phyloP scores from a whole-genome alignment of 2,113 vertebrate species.

The Siphamia tubifer region DNA sequence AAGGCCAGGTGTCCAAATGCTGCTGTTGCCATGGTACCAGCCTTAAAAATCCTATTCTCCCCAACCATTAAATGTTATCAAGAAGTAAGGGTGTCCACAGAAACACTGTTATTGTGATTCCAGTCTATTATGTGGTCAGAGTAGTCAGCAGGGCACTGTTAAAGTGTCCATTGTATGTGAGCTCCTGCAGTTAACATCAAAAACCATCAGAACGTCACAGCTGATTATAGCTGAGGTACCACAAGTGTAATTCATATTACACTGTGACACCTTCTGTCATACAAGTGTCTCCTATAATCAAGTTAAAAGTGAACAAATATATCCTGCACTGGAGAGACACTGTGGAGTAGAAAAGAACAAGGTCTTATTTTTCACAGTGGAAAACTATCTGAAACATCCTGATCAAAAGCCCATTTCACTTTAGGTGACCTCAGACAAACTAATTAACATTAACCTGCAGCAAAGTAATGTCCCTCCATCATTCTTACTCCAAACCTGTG shows the following conservation, averaged over 20 bases:
- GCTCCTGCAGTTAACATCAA: not conserved
- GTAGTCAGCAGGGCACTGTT: not conserved
- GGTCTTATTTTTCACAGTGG: not conserved
- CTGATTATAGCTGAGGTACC: slow-evolving; percentile 13
- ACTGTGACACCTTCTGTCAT: slow-evolving; percentile 1
- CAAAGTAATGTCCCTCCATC: slow-evolving; percentile 15
- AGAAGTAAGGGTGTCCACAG: slow-evolving; percentile 4
- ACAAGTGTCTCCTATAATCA: slow-evolving; percentile 14
- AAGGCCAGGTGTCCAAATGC: slow-evolving; percentile 25
- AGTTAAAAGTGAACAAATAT: not conserved
- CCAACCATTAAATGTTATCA: not conserved
- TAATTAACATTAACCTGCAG: not conserved
- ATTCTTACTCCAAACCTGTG: not conserved
- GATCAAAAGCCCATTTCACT: slow-evolving; percentile 14
- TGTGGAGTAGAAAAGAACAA: not conserved
- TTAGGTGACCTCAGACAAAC: not conserved
- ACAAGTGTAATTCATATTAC: not conserved
- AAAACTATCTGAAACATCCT: not conserved
- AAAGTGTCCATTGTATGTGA: not conserved
- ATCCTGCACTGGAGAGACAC: not conserved
- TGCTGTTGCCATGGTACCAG: slow-evolving; percentile 52
- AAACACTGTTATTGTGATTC: not conserved
- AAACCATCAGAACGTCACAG: slow-evolving; percentile 1
- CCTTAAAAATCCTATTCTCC: slow-evolving; percentile 19
- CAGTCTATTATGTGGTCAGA: slow-evolving; percentile 11